Percentiles rank a stretch among this genome's conserved stretches.
Conservation (phyloP, 2,113 vertebrate genomes). For the Pteropus alecto region DNA sequence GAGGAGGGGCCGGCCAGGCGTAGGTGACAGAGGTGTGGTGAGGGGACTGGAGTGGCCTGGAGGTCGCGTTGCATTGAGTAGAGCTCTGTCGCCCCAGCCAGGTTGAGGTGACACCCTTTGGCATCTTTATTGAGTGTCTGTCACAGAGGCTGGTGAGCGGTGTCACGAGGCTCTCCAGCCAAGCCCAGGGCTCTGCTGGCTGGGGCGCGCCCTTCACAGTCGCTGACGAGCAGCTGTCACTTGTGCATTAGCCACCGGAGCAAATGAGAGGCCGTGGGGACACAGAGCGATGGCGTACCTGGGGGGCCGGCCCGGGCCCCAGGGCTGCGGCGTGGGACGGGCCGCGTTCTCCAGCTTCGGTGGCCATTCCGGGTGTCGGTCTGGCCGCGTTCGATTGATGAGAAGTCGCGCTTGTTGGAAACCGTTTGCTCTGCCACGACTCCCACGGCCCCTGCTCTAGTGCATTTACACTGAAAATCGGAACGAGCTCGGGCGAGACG, state of each 20-base stretch:
- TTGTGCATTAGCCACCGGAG: neutral
- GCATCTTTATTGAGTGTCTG: neutral
- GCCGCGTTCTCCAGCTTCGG: neutral
- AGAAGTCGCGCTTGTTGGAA: neutral
- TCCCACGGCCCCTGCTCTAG: neutral
- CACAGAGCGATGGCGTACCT: neutral
- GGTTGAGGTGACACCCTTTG: neutral
- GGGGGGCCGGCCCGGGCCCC: neutral
- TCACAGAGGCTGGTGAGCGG: neutral
- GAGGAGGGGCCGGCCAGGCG: fast-evolving
- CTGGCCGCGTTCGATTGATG: neutral
- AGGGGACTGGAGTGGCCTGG: neutral
- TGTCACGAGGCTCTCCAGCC: neutral
- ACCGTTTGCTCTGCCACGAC: neutral
- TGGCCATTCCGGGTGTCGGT: neutral
- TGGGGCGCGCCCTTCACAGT: neutral
- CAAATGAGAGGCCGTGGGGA: neutral
- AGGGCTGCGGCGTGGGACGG: neutral
- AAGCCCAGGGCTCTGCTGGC: neutral
- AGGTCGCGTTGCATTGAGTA: neutral
- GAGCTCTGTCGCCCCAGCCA: neutral
- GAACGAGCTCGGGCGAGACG: neutral
- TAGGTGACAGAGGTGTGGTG: neutral
- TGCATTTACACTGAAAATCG: neutral
- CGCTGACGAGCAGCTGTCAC: slow-evolving; percentile 38